Percentiles rank a stretch among this genome's conserved stretches.
Conservation (phyloP, 2,113 vertebrate species). For the Vidua chalybeata region DNA sequence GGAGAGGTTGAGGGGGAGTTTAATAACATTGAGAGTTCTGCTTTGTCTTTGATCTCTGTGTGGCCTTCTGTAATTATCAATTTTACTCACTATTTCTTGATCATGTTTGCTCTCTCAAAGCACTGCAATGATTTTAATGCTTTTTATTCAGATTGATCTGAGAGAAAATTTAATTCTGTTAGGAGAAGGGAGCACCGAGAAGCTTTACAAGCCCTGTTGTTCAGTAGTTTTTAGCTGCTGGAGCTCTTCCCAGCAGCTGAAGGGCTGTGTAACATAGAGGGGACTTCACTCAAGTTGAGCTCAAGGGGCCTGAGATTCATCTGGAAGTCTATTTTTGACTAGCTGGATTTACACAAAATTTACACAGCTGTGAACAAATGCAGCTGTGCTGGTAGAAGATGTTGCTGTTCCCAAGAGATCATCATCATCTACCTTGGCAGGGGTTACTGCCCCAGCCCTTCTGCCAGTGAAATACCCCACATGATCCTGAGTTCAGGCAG, state of each 20-base stretch:
- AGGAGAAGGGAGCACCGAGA: background rate
- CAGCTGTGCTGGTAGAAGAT: constrained; percentile 28
- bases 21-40: background rate
- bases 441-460: background rate
- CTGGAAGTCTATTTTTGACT: constrained; percentile 23
- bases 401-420: constrained; percentile 5
- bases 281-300: background rate
- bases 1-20: background rate
- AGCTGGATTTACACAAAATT: constrained; percentile 51
- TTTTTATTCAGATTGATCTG: background rate
- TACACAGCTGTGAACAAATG: constrained; percentile 23
- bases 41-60: background rate
- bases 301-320: constrained; percentile 17
- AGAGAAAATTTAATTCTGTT: background rate
- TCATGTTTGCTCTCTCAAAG: background rate
- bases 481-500: background rate
- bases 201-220: background rate
- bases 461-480: background rate
- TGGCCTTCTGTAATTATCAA: background rate
- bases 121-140: background rate
- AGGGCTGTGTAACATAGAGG: background rate
- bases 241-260: constrained; percentile 17
- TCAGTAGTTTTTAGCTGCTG: constrained; percentile 2
- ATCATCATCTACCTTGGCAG: background rate
- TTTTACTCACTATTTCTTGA: background rate